phyloP scores from a whole-genome alignment of 2,113 vertebrate genomes.

The Cyanoderma ruficeps region DNA sequence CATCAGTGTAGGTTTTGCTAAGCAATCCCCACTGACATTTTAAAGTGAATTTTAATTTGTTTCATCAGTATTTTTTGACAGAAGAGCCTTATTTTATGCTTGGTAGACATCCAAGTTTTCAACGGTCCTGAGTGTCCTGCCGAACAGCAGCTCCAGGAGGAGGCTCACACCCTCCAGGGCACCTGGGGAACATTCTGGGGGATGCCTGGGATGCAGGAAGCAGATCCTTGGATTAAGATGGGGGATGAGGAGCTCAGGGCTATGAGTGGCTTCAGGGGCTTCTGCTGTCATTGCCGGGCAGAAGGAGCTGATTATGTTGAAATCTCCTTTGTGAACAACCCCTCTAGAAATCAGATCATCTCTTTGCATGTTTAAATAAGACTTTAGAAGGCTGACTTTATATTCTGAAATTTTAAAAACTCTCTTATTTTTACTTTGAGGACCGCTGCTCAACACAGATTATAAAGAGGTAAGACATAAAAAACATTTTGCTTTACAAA shows the following conservation, averaged over 20 bases:
- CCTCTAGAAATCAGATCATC: neutral
- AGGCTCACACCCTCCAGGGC: neutral
- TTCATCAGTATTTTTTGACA: neutral
- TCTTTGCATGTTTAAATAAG: neutral
- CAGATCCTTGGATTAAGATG: neutral
- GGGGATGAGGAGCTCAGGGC: neutral
- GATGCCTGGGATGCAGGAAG: neutral
- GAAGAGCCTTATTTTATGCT: neutral
- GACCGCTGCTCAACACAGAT: neutral
- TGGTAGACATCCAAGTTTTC: neutral
- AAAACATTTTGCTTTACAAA: neutral
- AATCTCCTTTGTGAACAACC: neutral
- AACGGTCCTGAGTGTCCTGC: neutral
- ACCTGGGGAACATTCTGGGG: neutral
- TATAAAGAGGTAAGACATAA: neutral
- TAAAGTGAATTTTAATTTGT: neutral
- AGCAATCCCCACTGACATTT: neutral
- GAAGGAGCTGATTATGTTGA: neutral
- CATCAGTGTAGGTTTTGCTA: neutral
- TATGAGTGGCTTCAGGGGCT: neutral
- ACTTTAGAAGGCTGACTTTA: neutral
- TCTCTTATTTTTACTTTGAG: neutral
- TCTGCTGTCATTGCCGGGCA: neutral
- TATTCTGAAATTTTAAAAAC: neutral
- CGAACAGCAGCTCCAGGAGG: neutral